Evolutionary conservation across 2,113 vertebrate species (phyloP), one percentile per base, ranked within the genome.

Genomic region (Odontophorus gujanensis): DNA sequence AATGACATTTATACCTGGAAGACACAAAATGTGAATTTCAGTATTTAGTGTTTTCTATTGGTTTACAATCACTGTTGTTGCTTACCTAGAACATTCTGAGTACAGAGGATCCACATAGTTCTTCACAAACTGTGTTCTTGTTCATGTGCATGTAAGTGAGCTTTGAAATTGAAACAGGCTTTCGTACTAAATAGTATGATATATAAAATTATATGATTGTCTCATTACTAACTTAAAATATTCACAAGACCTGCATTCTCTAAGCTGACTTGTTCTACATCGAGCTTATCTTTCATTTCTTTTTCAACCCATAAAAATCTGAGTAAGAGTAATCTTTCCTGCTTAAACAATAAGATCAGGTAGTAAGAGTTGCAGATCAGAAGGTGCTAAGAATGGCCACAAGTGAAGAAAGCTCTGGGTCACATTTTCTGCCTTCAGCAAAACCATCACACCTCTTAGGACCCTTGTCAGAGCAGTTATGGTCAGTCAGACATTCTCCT

Each of bases 361-460:
- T 93, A 91, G 74, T 59, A 69, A 86, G 67, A 89, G 55, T 85
- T 96, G 82, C 45, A 77, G 84, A 92, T 85, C 79, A 74, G 84
- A 74, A 92, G 68, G 81, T 92, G 91, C 81, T 89, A 96, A 82
- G 90, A 89, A 34, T 6, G 42, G 45, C 82, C 89, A 82, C 1
- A 7, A 94, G 85, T 38, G 43, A 92, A 55, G 50, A 76, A 91
- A 91, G 32, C 81, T 66, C 50, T 63, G 45, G 8, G 32, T 82
- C 50, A 63, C 25, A 80, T 87, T 96, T 80, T 71, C 94, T 95
- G 87, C 72, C 72, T 87, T 95, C 92, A 93, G 87, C 94, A 93
- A 66, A 92, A 93, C 51, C 50, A 24, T 71, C 53, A 63, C 74
- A 69, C 51, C 61, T 89, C 75, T 81, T 73, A 61, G 66, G n/a